Evolutionary conservation across 2,888 invertebrate genomes (phyloP), one percentile per base, ranked within the genome.

Genomic region (Cabera pusaria): DNA sequence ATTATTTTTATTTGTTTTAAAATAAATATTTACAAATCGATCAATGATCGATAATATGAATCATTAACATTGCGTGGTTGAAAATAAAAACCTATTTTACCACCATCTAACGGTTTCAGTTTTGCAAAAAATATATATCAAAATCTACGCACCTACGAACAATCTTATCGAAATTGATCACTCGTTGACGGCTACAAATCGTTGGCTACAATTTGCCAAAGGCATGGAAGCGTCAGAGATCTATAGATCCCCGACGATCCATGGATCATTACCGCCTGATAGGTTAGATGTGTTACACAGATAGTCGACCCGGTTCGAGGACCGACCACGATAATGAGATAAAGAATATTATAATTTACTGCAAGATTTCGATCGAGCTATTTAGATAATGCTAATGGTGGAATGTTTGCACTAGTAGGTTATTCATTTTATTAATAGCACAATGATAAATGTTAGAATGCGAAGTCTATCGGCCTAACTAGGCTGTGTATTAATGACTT

Each of bases 281-380:
- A 35, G 44, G 37, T 43, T 47, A 54, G 66, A 65, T 61, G 14
- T 24, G 45, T 51, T 40, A 36, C 58, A 55, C 51, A 58, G 60
- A 61, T 61, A 49, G 9, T 33, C 20, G 29, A 14, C 32, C 24
- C 19, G 12, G 16, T 39, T 39, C 32, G 22, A 17, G 27, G 40
- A 40, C 44, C 46, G 26, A 44, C 33, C 43, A 44, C 39, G 39
- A 49, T 31, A 31, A 31, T 43, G 19, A 19, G 14, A n/a, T n/a
- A n/a, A n/a, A n/a, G n/a, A n/a, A 28, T 34, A 49, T 45, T 33
- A 37, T 41, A 32, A 41, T 39, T 36, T 27, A 16, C 33, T 21
- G 26, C 16, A 39, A 40, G 32, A 44, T 39, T n/a, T 23, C 19
- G 44, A 44, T 38, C 29, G 23, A 47, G 50, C 23, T 32, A 25